These are phyloP conservation scores for Chesias legatella DNA, from an alignment of 2,888 invertebrate genomes.

Conservation along the genomic window DNA sequence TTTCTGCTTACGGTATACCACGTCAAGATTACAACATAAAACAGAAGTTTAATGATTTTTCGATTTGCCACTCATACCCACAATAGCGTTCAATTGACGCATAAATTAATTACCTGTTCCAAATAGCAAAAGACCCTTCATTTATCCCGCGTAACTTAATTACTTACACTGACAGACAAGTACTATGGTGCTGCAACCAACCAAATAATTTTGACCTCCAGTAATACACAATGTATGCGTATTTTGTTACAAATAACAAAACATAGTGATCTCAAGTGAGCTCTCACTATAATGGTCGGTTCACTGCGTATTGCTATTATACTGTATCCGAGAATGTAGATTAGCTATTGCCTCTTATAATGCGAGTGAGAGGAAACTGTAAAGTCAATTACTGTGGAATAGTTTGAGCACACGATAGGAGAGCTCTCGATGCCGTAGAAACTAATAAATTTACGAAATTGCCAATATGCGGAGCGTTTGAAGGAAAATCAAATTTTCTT, in stretches of 20 bases:
- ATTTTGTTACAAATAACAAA: conserved; percentile 32
- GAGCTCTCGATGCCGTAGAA: conserved; percentile 50
- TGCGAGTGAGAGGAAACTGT: conserved; percentile 46
- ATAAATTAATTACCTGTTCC: conserved; percentile 70
- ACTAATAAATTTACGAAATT: conserved; percentile 60
- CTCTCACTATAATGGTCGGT: conserved; percentile 42
- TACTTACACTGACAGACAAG: conserved; percentile 65
- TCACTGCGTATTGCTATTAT: conserved; percentile 51
- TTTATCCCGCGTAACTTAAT: conserved; percentile 70
- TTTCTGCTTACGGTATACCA: no score
- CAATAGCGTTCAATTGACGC: conserved; percentile 54
- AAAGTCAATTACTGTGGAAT: conserved; percentile 70
- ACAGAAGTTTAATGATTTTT: conserved; percentile 20
- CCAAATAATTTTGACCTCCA: conserved; percentile 38
- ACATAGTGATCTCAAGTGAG: conserved; percentile 37
- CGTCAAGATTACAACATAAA: no score
- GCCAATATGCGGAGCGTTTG: conserved; percentile 45
- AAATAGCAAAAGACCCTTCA: conserved; percentile 68
- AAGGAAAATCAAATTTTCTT: conserved; percentile 44
- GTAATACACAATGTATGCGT: conserved; percentile 19
- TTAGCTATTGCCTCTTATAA: conserved; percentile 68
- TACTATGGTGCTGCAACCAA: conserved; percentile 38
- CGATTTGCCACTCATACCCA: conserved; percentile 31
- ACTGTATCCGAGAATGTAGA: conserved; percentile 71
- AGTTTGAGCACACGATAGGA: conserved; percentile 58